Evolutionary conservation across 2,797 vertebrate genomes (phyloP), one percentile per base, ranked within the genome.

Genomic region (Poliocrania exsul): DNA sequence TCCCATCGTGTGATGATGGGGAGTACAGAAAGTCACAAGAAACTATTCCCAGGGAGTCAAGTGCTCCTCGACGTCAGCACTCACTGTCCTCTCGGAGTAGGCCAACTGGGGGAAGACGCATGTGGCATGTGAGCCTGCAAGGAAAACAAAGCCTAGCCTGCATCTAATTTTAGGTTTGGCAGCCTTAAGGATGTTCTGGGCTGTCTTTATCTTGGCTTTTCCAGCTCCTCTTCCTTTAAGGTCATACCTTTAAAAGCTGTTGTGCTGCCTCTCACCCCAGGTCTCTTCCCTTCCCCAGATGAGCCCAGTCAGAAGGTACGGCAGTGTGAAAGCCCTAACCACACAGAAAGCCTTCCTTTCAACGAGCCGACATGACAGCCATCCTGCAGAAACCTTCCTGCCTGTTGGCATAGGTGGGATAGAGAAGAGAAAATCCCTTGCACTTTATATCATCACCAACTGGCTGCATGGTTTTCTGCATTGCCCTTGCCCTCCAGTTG

Each of bases 21-120:
- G 64, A 74, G 42, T n/a, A 21, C 3, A 57, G 47, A 62, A 78
- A 88, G 93, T 93, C 94, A 94, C 81, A 90, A 93, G 94, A 79
- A 94, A 88, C 83, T 82, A 56, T 84, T 95, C 80, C 81, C 85
- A 70, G 92, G 80, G 73, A 96, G 90, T 71, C 95, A 88, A 90
- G 82, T 77, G 81, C 72, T 85, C 79, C 71, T 87, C 14, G 7
- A 61, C 31, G 16, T 83, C 86, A 84, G 93, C 47, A 73, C 81
- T 62, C 7, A 1, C 67, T 23, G 24, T 84, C 78, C 85, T 64
- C 11, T 2, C 0, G 0, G 71, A 78, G 67, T 13, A 71, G 71
- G 78, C 71, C 90, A 94, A 5, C 40, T 31, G 53, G 66, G 79
- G 57, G 72, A 93, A 92, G 81, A 65, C 1, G 5, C 2, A 13